Evolutionary conservation across 2,888 invertebrate species (phyloP), one percentile per base, ranked within the genome.

Genomic region (Agriopis aurantiaria): DNA sequence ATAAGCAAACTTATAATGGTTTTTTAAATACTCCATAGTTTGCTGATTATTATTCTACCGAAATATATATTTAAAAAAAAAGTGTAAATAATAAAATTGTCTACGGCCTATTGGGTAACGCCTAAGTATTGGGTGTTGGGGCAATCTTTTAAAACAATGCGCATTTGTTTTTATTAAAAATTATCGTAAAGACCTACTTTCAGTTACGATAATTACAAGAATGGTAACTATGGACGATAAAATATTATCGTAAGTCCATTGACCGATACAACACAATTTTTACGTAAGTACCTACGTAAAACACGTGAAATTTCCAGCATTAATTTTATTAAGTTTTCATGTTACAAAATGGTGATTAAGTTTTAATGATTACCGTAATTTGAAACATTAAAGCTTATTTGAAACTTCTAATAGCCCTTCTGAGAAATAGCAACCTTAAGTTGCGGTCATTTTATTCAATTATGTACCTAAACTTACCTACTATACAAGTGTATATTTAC

Each of bases 121-220:
- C 33, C 33, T 33, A n/a, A n/a, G n/a, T n/a, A 23, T 2, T 33
- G 33, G 3, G 33, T 33, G 5, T 33, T 33, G 33, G 5, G 33
- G 1, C 33, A 33, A 33, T 33, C 0, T 33, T 33, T 33, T 33
- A 33, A 33, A 33, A 33, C 33, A 33, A 57, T 17, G 14, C 17
- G 14, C 56, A 17, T 57, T 57, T 58, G 46, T 46, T 46, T 48
- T 58, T 46, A 14, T 45, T n/a, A 46, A 23, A 46, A 58, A 8
- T 61, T 63, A 62, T 58, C 46, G 14, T 71, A 76, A 11, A 70
- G 72, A 71, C 74, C 76, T 53, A 75, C 55, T 72, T 71, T 63
- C 12, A 70, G 68, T 48, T 58, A 65, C 9, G 55, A 73, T 69
- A 70, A 61, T 64, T 68, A 62, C 12, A 58, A 46, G 23, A 46